phyloP scores from a whole-genome alignment of 2,888 invertebrate species.

The Parnassius orleans region DNA sequence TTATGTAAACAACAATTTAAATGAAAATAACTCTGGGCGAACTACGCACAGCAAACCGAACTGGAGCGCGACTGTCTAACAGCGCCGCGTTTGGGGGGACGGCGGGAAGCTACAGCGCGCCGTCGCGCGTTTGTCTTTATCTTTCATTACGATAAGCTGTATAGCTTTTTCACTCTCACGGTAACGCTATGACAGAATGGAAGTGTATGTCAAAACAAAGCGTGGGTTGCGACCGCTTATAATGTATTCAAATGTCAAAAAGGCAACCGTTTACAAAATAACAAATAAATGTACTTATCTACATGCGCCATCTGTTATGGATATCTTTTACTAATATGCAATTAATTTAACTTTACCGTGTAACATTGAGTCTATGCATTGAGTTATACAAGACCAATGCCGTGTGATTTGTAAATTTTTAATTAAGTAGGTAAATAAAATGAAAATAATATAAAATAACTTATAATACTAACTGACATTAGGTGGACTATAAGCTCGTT shows the following conservation, averaged over 20 bases:
- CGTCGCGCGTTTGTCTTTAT: conserved; percentile 63
- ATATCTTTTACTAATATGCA: conserved; percentile 7
- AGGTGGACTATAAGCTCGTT: no score
- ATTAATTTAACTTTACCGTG: no score
- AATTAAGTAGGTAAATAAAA: no score
- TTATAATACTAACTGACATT: no score
- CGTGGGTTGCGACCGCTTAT: conserved; percentile 53
- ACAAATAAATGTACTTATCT: conserved; percentile 3
- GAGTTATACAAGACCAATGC: no score
- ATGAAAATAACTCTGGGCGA: conserved; percentile 49
- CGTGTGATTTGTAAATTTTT: no score
- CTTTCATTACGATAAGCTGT: conserved; percentile 34
- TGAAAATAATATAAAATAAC: no score
- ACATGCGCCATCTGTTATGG: conserved; percentile 52
- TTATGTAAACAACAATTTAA: conserved; percentile 39
- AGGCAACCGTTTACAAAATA: conserved; percentile 46
- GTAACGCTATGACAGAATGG: conserved; percentile 64
- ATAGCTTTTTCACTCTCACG: conserved; percentile 48
- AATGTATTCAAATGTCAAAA: conserved; percentile 60
- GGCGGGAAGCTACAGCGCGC: conserved; percentile 76
- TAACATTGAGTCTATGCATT: no score
- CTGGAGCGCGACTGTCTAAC: conserved; percentile 63
- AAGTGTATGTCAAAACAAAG: conserved; percentile 75
- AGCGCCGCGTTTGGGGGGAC: conserved; percentile 51
- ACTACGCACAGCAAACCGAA: conserved; percentile 66